These are phyloP conservation scores for Microplitis deprimator DNA, from an alignment of 2,888 invertebrate genomes.

Conservation along the genomic window DNA sequence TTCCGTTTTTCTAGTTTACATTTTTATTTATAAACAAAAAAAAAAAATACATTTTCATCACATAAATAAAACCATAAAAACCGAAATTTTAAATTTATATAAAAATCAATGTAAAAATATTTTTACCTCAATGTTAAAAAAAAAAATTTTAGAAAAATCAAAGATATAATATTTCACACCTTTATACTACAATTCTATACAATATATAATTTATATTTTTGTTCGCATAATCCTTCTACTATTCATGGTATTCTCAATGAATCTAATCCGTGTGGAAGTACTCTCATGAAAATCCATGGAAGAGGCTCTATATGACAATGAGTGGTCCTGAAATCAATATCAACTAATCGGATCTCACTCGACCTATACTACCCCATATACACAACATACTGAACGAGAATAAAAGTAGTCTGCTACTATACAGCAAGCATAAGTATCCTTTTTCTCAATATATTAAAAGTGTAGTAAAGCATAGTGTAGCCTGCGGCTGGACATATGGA, in stretches of 20 bases:
- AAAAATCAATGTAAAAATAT: not conserved
- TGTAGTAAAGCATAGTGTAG: not conserved
- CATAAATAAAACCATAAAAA: no score
- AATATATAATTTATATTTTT: conserved; percentile 3
- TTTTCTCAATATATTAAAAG: not conserved
- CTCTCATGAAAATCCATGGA: conserved; percentile 23
- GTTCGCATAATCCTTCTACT: not conserved
- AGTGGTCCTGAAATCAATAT: conserved; percentile 41
- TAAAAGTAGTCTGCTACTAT: not conserved
- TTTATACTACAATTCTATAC: not conserved
- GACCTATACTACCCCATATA: not conserved
- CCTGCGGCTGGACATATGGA: conserved; percentile 40
- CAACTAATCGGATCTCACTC: conserved; percentile 39
- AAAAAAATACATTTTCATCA: no score
- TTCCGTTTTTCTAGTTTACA: no score
- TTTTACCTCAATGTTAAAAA: not conserved
- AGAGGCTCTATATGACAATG: conserved; percentile 38
- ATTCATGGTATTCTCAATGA: conserved; percentile 2
- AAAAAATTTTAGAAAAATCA: not conserved
- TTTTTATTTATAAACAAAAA: no score
- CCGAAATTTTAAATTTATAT: no score
- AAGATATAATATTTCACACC: not conserved
- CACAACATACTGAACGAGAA: not conserved
- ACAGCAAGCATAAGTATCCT: conserved; percentile 6
- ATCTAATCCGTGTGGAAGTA: conserved; percentile 9